Evolutionary conservation across 2,797 vertebrate genomes (phyloP).

Genomic region (Tapera naevia): DNA sequence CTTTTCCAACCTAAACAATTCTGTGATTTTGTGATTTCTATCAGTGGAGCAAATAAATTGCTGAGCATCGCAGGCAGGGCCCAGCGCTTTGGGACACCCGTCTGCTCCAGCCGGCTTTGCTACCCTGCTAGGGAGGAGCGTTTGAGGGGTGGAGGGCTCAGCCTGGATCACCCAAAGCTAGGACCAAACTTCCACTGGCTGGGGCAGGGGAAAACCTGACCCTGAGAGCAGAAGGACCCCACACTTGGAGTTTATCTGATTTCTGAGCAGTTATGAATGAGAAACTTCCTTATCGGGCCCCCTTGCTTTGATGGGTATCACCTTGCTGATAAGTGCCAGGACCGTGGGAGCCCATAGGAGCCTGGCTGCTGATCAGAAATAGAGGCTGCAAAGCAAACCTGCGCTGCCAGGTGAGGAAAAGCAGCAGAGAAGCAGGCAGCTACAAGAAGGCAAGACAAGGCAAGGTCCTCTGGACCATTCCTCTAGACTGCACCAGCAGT

Average conservation of each 20-base stretch:
- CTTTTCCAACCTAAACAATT: too few relatives aligned
- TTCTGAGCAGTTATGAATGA: neutral
- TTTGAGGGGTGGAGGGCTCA: neutral
- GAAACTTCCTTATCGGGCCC: neutral
- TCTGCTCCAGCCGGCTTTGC: neutral
- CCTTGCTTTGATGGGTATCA: neutral
- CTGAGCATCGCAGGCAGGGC: neutral
- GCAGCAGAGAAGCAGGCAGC: neutral
- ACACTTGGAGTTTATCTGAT: neutral
- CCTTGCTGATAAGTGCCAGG: accelerated
- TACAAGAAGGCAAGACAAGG: too few relatives aligned
- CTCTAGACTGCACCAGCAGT: neutral
- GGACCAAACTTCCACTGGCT: accelerated
- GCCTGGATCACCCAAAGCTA: neutral
- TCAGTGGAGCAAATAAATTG: neutral
- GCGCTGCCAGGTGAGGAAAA: neutral
- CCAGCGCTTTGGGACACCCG: accelerated
- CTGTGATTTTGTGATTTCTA: neutral
- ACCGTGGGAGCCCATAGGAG: neutral
- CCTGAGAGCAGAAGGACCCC: neutral
- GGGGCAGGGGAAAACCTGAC: neutral
- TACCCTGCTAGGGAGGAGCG: accelerated
- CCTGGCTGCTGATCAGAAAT: neutral
- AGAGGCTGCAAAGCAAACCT: neutral
- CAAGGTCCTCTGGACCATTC: too few relatives aligned